Conservation (phyloP, 1,140 invertebrate species). For the Drosophila baimaii region DNA sequence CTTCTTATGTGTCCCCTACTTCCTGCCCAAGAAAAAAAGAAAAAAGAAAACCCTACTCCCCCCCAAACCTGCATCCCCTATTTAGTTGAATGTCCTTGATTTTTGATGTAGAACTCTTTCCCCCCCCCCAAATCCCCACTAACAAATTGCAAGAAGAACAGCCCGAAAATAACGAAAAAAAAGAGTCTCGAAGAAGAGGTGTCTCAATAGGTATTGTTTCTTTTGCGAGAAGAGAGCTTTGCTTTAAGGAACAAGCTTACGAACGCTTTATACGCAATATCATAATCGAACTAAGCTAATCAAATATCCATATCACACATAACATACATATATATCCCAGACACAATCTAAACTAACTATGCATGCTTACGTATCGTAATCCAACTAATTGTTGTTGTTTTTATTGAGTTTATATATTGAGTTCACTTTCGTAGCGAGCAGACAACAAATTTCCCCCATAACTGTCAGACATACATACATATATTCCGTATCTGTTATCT, state of each 20-base stretch:
- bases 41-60: neutral
- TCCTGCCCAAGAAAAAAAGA: neutral
- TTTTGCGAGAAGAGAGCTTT: constrained; percentile 52
- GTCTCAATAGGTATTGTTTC: constrained; percentile 36
- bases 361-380: constrained; percentile 17
- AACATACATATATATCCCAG: constrained; percentile 16
- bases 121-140: constrained; percentile 1
- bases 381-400: neutral
- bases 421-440: constrained; percentile 47
- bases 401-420: constrained; percentile 31
- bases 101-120: constrained; percentile 31
- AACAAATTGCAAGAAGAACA: constrained; percentile 32
- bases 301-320: constrained; percentile 23
- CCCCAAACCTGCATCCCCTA: constrained; percentile 8
- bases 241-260: constrained; percentile 71
- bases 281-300: constrained; percentile 6
- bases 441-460: constrained; percentile 79
- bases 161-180: constrained; percentile 21
- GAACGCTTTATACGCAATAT: constrained; percentile 58
- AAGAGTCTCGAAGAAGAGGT: constrained; percentile 7
- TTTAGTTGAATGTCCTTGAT: constrained; percentile 51
- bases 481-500: constrained; percentile 21
- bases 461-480: constrained; percentile 54
- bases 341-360: neutral
- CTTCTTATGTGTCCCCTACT: constrained; percentile 58